Percentiles rank a stretch among this genome's conserved stretches.
Evolutionary conservation across 2,113 vertebrate species (phyloP).

Genomic region (Globicephala melas): DNA sequence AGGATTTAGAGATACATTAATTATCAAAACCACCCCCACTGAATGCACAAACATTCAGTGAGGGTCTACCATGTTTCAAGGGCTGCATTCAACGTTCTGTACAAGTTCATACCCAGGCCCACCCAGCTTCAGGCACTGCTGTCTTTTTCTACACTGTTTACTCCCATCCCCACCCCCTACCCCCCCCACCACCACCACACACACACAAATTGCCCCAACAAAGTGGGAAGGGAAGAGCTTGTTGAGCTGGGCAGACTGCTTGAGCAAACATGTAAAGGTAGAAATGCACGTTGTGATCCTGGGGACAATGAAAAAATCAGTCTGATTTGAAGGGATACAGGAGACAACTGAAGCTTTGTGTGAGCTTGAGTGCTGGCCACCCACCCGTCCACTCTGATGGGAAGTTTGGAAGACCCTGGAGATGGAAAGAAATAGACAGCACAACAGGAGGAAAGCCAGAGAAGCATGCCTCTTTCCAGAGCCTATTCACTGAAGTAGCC

Average conservation of each 20-base stretch:
- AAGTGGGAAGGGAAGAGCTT: not conserved
- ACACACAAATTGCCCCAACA: not conserved
- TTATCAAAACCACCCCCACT: too few species aligned
- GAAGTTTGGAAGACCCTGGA: not conserved
- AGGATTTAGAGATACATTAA: accelerated
- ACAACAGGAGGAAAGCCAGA: not conserved
- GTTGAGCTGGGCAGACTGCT: too few species aligned
- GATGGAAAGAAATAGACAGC: not conserved
- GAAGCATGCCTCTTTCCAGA: not conserved
- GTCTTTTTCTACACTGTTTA: too few species aligned
- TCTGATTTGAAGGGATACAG: too few species aligned
- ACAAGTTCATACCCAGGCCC: not conserved
- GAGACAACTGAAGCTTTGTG: accelerated
- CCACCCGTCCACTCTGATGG: accelerated
- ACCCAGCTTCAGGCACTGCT: not conserved
- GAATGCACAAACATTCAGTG: not conserved
- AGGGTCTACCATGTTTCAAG: not conserved
- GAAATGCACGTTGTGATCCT: accelerated
- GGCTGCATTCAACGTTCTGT: too few species aligned
- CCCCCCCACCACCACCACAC: too few species aligned
- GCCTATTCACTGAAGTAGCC: not conserved
- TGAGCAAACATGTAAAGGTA: not conserved
- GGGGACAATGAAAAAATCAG: accelerated
- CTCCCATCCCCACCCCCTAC: accelerated
- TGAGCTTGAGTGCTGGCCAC: accelerated